Conservation (phyloP, 1,140 invertebrate genomes). For the Yoshiicerus persimilis region DNA sequence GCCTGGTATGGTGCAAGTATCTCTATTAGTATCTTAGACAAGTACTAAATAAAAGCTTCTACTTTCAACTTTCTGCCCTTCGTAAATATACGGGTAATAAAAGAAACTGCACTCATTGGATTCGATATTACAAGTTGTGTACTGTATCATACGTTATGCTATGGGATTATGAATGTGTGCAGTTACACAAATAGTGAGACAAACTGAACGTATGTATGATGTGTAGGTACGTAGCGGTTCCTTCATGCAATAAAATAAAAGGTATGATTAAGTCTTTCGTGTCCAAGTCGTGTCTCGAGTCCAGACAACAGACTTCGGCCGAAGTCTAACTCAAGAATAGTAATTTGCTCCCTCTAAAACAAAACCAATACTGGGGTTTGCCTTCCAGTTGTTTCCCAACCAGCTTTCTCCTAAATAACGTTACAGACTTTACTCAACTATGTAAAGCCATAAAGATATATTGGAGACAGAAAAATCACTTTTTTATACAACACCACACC, state of each 20-base stretch:
- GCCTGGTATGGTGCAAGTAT: background rate
- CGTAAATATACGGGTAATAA: background rate
- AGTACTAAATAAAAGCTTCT: background rate
- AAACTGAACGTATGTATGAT: background rate
- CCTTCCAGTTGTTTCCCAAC: background rate
- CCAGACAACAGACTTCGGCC: background rate
- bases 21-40: background rate
- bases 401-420: background rate
- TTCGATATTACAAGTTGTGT: background rate
- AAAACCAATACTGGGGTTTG: constrained; percentile 2
- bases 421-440: too few relatives aligned
- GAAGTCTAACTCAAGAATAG: background rate
- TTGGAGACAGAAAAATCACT: background rate
- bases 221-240: background rate
- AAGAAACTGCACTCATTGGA: background rate
- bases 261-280: constrained; percentile 22
- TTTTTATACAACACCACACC: background rate
- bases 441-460: background rate
- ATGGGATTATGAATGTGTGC: background rate
- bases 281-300: background rate
- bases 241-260: constrained; percentile 23
- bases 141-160: background rate
- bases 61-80: background rate
- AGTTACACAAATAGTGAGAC: background rate
- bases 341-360: constrained; percentile 12